Conservation (phyloP, 92 coral and sea anemone genomes). For the Diadumene lineata region DNA sequence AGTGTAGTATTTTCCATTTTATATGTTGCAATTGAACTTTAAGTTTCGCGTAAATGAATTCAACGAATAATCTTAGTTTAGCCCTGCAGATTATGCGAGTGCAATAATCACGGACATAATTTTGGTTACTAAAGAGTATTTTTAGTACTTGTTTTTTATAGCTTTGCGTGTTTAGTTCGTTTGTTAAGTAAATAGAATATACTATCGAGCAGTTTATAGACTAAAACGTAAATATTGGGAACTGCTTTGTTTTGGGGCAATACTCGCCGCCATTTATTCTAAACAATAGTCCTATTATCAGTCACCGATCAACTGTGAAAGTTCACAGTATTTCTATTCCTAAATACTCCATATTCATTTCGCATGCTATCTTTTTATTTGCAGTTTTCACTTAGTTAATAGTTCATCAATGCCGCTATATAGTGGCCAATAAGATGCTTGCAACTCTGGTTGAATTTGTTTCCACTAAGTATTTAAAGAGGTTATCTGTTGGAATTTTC, state of each 20-base stretch:
- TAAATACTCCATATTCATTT: not conserved
- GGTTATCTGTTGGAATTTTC: too few relatives aligned
- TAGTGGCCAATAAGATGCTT: too few relatives aligned
- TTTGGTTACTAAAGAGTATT: not conserved
- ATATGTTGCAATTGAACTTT: not conserved
- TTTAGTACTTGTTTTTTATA: too few relatives aligned
- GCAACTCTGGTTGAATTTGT: too few relatives aligned
- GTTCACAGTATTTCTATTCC: too few relatives aligned
- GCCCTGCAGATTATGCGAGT: not conserved
- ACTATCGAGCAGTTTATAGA: not conserved
- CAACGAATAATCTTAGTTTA: not conserved
- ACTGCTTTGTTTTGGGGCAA: not conserved
- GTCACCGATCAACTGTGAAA: not conserved
- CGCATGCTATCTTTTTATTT: not conserved
- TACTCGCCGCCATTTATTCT: not conserved
- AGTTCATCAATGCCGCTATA: not conserved
- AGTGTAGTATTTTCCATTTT: not conserved
- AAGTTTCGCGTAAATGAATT: not conserved
- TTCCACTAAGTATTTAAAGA: too few relatives aligned
- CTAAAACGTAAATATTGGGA: not conserved
- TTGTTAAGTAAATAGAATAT: constrained; percentile 12
- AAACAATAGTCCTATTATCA: not conserved
- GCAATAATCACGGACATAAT: not conserved
- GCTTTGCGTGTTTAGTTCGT: not conserved
- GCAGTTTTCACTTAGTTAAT: not conserved